A percentile compares a stretch with the other conserved stretches of the same genome.
These are phyloP conservation scores for Rhabdomys dilectus DNA, from an alignment of 2,113 vertebrate genomes.

Conservation along the genomic window DNA sequence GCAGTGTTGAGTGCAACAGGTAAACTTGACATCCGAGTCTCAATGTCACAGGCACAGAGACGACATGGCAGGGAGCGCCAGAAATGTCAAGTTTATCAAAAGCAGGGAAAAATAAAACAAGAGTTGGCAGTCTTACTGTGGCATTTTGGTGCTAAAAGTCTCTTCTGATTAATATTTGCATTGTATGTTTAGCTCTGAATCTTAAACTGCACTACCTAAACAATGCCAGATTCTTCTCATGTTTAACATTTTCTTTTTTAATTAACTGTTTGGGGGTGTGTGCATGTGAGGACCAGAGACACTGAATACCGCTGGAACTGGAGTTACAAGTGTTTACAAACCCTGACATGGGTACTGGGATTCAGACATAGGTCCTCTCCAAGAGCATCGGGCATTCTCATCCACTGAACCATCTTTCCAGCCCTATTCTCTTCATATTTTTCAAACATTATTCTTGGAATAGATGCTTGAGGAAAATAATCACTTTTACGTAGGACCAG, in stretches of 20 bases:
- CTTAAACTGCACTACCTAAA: conserved; percentile 15
- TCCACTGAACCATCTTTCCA: background rate
- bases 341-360: background rate
- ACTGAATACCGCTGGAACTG: too few species aligned
- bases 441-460: conserved; percentile 22
- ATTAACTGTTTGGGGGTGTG: background rate
- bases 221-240: background rate
- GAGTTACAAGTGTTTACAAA: background rate
- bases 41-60: conserved; percentile 51
- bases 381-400: background rate
- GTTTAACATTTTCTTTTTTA: background rate
- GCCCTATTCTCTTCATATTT: background rate
- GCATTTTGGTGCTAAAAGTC: conserved; percentile 1
- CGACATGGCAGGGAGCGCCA: conserved; percentile 21
- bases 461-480: conserved; percentile 35
- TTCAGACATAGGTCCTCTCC: background rate
- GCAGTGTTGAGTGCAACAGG: conserved; percentile 9
- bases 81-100: conserved; percentile 46
- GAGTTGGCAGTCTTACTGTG: background rate
- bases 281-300: background rate
- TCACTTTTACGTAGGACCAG: background rate
- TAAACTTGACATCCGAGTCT: conserved; percentile 42
- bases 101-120: background rate
- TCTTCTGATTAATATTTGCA: conserved; percentile 35
- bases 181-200: conserved; percentile 22